Evolutionary conservation across 2,113 vertebrate genomes (phyloP), one percentile per base, ranked within the genome.

Genomic region (Thunnus thynnus): DNA sequence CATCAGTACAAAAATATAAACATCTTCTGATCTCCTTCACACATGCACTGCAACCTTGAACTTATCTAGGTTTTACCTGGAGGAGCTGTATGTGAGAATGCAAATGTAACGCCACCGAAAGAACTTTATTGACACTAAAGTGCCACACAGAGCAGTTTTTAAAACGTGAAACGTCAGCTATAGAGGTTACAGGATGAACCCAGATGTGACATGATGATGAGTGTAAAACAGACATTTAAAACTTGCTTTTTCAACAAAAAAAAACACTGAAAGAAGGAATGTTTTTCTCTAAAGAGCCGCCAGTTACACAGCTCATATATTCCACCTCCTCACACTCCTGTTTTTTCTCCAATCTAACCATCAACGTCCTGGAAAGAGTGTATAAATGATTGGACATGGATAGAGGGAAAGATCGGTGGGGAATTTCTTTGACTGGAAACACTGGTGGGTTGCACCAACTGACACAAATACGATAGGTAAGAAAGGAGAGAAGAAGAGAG

Each of bases 321-420:
- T 86, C 78, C 73, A 80, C 54, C 79, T 64, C 57, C 61, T 65
- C 48, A 14, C 64, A 7, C 56, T 62, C n/a, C 25, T 12, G 36
- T 17, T 70, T 73, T 75, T 52, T 65, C 65, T 66, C 14, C 83
- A 56, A 50, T 25, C 62, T 63, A 25, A 64, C 70, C 57, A 68
- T 46, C 80, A 48, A 54, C 69, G 67, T 86, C 84, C 73, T 76
- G 87, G 65, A 84, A 77, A 82, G 63, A 10, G 70, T 58, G 82
- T 82, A 82, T 78, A 7, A 86, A 75, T 41, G 74, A 84, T 88
- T 85, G 79, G 86, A 83, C 78, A 85, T 48, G 86, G 80, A 80
- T 3, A 13, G 47, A 75, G 22, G 79, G 71, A 64, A 71, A 81
- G 62, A 68, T 27, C 8, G 1, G 55, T 69, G 68, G 80, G 36